Base-by-base conservation (phyloP, 92 coral and sea anemone genomes). In the Porites evermanni region DNA sequence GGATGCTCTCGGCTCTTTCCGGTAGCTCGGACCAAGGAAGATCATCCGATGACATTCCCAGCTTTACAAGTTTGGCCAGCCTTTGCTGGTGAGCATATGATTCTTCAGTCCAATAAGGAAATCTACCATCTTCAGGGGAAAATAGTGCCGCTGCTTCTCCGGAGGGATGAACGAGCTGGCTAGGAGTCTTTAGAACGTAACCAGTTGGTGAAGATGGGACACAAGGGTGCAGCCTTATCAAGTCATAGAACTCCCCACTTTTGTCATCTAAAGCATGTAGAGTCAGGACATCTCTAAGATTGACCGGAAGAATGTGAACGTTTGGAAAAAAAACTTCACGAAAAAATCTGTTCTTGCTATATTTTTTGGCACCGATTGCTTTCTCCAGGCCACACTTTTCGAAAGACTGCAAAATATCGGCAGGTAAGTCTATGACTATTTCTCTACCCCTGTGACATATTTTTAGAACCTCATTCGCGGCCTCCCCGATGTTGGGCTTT, bases 161-260 rank as follows among this genome's bases (percentile, higher is more conserved):
- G 19, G 11, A 17, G 6, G 98, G 96, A 56, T 91, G 50, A 61
- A 95, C 76, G 8, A 95, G 89, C 4, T 89, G 93, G 18, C 79
- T 51, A 9, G 96, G 98, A n/a, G 73, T 29, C 79, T 83, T 91
- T 8, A 95, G 91, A 6, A 44, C 65, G 9, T 82, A 20, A 19
- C 96, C 98, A 44, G 77, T n/a, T 11, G 95, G 90, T 44, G 94
- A 84, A 64, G 86, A 84, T 9, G 96, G 95, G 58, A 95, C 91
- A 64, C 98, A 95, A 4, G 86, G 84, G 60, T 72, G n/a, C 12
- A 69, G 47, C 60, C 68, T 53, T 21, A 91, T 60, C 13, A 91
- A 63, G 12, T 29, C 18, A 8, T 71, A 4, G 44, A 77, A 77
- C 13, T 68, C 84, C 3, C 64, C 60, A 9, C 72, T 64, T 73